phyloP scores from a whole-genome alignment of 2,113 vertebrate species.

The Scartelaos histophorus region DNA sequence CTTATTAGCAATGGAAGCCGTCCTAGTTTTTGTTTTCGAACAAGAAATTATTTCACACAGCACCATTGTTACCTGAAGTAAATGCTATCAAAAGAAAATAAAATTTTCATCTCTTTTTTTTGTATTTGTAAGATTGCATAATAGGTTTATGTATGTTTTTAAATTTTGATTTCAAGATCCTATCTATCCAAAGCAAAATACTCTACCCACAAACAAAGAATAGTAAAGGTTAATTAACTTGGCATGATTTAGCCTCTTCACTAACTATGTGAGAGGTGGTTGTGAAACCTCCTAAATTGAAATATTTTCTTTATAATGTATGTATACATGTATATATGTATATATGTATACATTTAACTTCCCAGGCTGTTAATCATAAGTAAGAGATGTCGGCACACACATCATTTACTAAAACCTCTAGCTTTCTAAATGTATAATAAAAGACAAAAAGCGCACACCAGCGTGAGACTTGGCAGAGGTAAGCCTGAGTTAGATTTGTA shows the following conservation, averaged over 20 bases:
- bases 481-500: slow-evolving; percentile 56
- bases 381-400: not conserved
- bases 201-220: too few relatives aligned
- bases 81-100: not conserved
- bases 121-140: not conserved
- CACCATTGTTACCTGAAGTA: not conserved
- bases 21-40: not conserved
- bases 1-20: not conserved
- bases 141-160: too few relatives aligned
- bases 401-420: not conserved
- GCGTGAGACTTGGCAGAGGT: slow-evolving; percentile 11
- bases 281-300: too few relatives aligned
- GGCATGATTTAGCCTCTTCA: too few relatives aligned
- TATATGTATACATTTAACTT: not conserved
- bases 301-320: not conserved
- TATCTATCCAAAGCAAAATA: too few relatives aligned
- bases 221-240: too few relatives aligned
- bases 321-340: not conserved
- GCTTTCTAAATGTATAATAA: not conserved
- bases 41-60: not conserved
- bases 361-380: not conserved
- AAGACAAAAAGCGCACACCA: slow-evolving; percentile 18
- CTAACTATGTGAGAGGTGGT: too few relatives aligned
- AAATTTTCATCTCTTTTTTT: not conserved
- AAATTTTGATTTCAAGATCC: too few relatives aligned